A percentile compares a stretch with the other conserved stretches of the same genome.
Evolutionary conservation across 1,140 invertebrate species (phyloP).

Genomic region (Drusus annulatus): DNA sequence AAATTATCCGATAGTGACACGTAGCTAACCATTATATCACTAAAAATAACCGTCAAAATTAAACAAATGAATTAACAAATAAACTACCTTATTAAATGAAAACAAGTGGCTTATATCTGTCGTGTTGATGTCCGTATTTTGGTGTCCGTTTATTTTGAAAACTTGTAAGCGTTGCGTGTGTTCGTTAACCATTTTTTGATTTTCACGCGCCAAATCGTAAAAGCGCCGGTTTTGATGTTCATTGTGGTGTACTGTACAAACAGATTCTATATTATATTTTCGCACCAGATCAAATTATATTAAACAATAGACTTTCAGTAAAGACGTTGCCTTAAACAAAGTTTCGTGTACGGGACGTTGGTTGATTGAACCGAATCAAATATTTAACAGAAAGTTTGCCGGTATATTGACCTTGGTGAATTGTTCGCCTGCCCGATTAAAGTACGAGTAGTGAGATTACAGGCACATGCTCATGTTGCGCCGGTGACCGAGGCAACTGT

Average conservation of each 20-base stretch:
- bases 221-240: conserved; percentile 48
- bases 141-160: conserved; percentile 50
- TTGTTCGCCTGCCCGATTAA: conserved; percentile 22
- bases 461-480: neutral
- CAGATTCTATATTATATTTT: conserved; percentile 32
- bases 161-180: conserved; percentile 36
- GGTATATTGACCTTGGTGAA: conserved; percentile 44
- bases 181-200: conserved; percentile 40
- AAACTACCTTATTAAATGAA: conserved; percentile 51
- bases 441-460: conserved; percentile 38
- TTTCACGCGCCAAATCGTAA: conserved; percentile 37
- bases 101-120: conserved; percentile 60
- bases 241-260: conserved; percentile 41
- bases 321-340: conserved; percentile 38
- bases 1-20: conserved; percentile 58
- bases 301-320: neutral
- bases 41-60: conserved; percentile 38
- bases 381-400: conserved; percentile 8
- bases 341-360: conserved; percentile 4
- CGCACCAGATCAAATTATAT: conserved; percentile 30
- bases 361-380: conserved; percentile 8
- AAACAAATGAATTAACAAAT: conserved; percentile 48
- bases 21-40: conserved; percentile 51
- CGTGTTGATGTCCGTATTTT: conserved; percentile 55
- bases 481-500: no score